Evolutionary conservation across 2,888 invertebrate species (phyloP), one percentile per base, ranked within the genome.

Genomic region (Papilio gigon): DNA sequence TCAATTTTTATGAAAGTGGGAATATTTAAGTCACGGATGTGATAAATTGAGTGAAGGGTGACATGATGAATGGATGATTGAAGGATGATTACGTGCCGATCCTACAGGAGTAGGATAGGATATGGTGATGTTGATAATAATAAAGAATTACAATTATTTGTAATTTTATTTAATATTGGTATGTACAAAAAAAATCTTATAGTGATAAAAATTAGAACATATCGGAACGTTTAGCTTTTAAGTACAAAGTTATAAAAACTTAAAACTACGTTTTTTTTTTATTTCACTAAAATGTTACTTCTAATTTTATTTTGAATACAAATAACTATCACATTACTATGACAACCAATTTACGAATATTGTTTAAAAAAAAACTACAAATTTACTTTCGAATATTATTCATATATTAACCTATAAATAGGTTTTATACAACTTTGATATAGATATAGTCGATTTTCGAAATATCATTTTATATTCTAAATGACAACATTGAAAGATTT

Each of bases 131-230:
- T n/a, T n/a, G n/a, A n/a, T n/a, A n/a, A n/a, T n/a, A n/a, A n/a
- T n/a, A n/a, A n/a, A n/a, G n/a, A n/a, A n/a, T n/a, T n/a, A 30
- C 27, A 14, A 9, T 30, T n/a, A 30, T 25, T 17, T 56, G 53
- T 8, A 30, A 56, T 30, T 66, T 66, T 66, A 66, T 66, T 66
- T 25, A 50, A 35, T 60, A 40, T 58, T 22, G 20, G 20, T 66
- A 66, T 66, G 44, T 66, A 66, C 66, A 66, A 60, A 60, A 60
- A 60, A 47, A 35, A 50, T 30, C 42, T 58, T 65, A 65, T 30
- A 33, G 4, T 11, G 0, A n/a, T n/a, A 56, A 37, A 58, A 30
- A 35, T n/a, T 20, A 40, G 30, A 42, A 40, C 4, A 56, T 27
- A 50, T 50, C 50, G 59, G 50, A 66, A 60, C 47, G 27, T 47